Percentiles rank a stretch among this genome's conserved stretches.
Evolutionary conservation across 2,888 invertebrate genomes (phyloP).

Genomic region (Eurytoma adleriae): DNA sequence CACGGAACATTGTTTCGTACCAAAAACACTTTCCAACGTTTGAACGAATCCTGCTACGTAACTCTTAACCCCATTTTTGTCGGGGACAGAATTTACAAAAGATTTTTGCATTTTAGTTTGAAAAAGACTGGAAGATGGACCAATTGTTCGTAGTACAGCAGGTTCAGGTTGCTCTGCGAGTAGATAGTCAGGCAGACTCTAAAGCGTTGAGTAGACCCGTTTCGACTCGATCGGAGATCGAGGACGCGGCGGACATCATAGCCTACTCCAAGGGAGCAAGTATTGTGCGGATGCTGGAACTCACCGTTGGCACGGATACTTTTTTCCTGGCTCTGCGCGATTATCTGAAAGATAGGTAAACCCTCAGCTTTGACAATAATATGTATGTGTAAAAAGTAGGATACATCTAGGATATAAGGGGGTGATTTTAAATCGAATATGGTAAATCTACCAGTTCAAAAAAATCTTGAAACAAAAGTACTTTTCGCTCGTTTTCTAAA

Average conservation of each 20-base stretch:
- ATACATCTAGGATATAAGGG: too few relatives aligned
- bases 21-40: too few relatives aligned
- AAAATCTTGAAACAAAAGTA: background rate
- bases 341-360: background rate
- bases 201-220: background rate
- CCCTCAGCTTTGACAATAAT: too few relatives aligned
- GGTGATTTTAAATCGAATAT: background rate
- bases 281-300: conserved; percentile 93
- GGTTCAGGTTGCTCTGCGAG: conserved; percentile 71
- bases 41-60: too few relatives aligned
- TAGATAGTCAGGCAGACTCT: background rate
- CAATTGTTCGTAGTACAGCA: conserved; percentile 75
- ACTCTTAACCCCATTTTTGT: too few relatives aligned
- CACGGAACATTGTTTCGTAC: too few relatives aligned
- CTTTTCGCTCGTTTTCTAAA: too few relatives aligned
- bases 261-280: conserved; percentile 63
- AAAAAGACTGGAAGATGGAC: conserved; percentile 75
- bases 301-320: conserved; percentile 87
- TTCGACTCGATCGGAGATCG: background rate
- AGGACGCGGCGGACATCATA: background rate
- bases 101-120: too few relatives aligned
- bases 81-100: too few relatives aligned
- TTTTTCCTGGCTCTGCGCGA: conserved; percentile 77
- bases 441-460: background rate
- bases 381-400: too few relatives aligned